Evolutionary conservation across 2,797 vertebrate genomes (phyloP), one percentile per base, ranked within the genome.

Genomic region (Babyrousa celebensis): DNA sequence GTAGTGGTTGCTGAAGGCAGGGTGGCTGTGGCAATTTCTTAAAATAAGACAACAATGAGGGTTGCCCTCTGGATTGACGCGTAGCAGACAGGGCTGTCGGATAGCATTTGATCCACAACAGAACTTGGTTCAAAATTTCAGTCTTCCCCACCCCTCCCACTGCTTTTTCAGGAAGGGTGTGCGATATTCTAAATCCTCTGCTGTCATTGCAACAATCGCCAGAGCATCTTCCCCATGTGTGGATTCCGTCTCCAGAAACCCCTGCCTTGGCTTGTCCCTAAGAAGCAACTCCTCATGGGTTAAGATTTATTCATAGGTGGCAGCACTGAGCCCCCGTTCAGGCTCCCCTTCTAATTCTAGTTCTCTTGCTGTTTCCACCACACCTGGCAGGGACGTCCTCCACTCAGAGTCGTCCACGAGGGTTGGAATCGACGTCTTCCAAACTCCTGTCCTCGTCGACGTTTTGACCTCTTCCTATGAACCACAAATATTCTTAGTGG

Each of bases 11-110:
- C 36, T 36, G 36, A 36, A 54, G 52, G 52, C 52, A 12, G 75
- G 74, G 6, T 58, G 52, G 54, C 72, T 0, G 52, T 78, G 54
- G 75, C 12, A 78, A 4, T 56, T 78, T 78, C 52, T 56, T 56
- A n/a, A 78, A 56, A 32, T 21, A 23, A 56, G 52, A 58, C 75
- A 78, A 12, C 54, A 56, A 15, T 15, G 75, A 78, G 14, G 54
- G 14, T 5, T 58, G 54, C 54, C 15, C 40, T 0, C 0, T 14
- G 27, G 7, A 9, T 15, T 3, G 65, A 56, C 29, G 8, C 6
- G 2, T 1, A 58, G 54, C 20, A 20, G 0, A 20, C 75, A 58
- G n/a, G 0, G 1, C n/a, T 78, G n/a, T 2, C 4, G 23, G n/a
- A 32, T 0, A 23, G 75, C 1, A 2, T 12, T 23, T 58, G 8